Evolutionary conservation across 2,113 vertebrate species (phyloP).

Genomic region (Pongo abelii): DNA sequence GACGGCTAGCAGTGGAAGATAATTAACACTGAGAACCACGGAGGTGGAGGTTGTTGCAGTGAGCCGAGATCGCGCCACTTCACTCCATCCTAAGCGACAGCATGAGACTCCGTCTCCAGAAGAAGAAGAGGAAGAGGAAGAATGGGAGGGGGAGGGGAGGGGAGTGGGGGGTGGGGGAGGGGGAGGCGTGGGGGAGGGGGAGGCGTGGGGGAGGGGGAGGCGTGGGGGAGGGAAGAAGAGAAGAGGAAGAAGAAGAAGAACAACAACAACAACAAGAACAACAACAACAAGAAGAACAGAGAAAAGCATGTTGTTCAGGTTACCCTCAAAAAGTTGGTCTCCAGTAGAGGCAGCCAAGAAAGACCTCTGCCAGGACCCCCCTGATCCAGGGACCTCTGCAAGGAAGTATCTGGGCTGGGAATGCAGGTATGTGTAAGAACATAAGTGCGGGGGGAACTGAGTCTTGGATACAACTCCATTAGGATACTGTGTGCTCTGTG

Average conservation of each 20-base stretch:
- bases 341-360: background rate
- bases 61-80: no score
- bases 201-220: fast-evolving
- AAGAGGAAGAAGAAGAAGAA: no score
- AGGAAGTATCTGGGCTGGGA: background rate
- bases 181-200: fast-evolving
- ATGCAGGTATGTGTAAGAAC: background rate
- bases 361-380: background rate
- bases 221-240: no score
- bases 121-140: no score
- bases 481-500: background rate
- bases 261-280: no score
- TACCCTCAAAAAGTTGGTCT: background rate
- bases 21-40: background rate
- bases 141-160: no score
- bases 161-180: no score
- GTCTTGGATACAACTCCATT: background rate
- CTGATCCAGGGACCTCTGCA: background rate
- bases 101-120: no score
- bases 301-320: background rate
- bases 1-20: background rate
- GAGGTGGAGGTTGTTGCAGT: no score
- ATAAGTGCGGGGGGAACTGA: no score
- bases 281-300: no score
- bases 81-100: no score